Evolutionary conservation across 2,113 vertebrate species (phyloP), one percentile per base, ranked within the genome.

Genomic region (Onychostoma macrolepis): DNA sequence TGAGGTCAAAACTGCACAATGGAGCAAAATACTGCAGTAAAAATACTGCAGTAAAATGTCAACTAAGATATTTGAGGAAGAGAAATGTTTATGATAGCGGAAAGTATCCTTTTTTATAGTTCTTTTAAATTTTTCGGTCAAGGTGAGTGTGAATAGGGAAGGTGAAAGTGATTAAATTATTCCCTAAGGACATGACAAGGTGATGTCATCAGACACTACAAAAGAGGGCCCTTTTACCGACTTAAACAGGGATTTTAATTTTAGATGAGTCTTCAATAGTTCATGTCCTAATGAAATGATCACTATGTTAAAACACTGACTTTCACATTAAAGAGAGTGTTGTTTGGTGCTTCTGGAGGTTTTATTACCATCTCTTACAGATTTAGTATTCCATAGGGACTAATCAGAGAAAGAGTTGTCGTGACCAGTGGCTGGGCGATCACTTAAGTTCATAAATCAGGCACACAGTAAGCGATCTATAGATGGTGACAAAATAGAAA

Each of bases 391-490:
- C 69, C 38, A 82, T 15, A 63, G 71, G 28, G 85, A 74, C 50
- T 36, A 12, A 75, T 81, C 53, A 86, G 71, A 11, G 50, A 43
- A 74, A 61, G n/a, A 41, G 50, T 45, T 30, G n/a, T 6, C 0
- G n/a, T 85, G 71, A 61, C 36, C 71, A 61, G 83, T 81, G 41
- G 3, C 43, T 77, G 65, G 13, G 56, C 9, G 4, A 87, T 76
- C 28, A 76, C n/a, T 85, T 56, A 61, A 76, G 50, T 85, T 85
- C 56, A 84, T 84, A 41, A 85, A 85, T 85, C 83, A 76, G 19
- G 19, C 48, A n/a, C 71, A 75, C 24, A 45, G 72, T 2, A 75
- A 75, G 24, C 3, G 2, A 75, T 75, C 72, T 45, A 72, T 38
- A 41, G 36, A 75, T 75, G 38, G 38, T 45, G 72, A 43, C 11